Percentiles rank a stretch among this genome's conserved stretches.
Conservation (phyloP, 2,113 vertebrate genomes). For the Chionomys nivalis region DNA sequence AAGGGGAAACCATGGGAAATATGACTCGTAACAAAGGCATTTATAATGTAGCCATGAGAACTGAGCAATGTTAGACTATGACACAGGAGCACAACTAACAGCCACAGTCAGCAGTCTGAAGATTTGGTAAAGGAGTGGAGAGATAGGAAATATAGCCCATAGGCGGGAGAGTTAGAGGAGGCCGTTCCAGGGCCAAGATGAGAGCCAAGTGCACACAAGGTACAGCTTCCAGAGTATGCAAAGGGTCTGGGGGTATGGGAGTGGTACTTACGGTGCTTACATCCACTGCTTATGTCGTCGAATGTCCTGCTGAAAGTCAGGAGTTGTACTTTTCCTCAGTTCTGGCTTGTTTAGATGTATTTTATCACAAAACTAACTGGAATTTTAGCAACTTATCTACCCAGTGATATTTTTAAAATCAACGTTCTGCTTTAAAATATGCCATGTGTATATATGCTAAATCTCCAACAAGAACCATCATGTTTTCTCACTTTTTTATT, state of each 20-base stretch:
- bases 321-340: not conserved
- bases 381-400: constrained; percentile 21
- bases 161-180: not conserved
- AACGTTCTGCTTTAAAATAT: not conserved
- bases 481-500: not conserved
- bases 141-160: not conserved
- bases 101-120: not conserved
- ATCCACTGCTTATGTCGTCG: not conserved
- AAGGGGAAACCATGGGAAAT: not conserved
- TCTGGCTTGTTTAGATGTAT: constrained; percentile 27
- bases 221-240: too few species aligned
- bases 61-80: not conserved
- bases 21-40: not conserved
- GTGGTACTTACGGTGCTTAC: not conserved
- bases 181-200: not conserved
- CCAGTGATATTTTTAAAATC: not conserved
- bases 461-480: not conserved
- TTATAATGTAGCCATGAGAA: not conserved
- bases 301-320: not conserved
- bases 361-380: not conserved
- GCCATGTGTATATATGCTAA: not conserved
- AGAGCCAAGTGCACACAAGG: accelerated
- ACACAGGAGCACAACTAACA: not conserved
- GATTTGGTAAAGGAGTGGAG: not conserved
- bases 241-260: not conserved